phyloP scores from a whole-genome alignment of 2,888 invertebrate genomes.

The Mesochorus sp. region DNA sequence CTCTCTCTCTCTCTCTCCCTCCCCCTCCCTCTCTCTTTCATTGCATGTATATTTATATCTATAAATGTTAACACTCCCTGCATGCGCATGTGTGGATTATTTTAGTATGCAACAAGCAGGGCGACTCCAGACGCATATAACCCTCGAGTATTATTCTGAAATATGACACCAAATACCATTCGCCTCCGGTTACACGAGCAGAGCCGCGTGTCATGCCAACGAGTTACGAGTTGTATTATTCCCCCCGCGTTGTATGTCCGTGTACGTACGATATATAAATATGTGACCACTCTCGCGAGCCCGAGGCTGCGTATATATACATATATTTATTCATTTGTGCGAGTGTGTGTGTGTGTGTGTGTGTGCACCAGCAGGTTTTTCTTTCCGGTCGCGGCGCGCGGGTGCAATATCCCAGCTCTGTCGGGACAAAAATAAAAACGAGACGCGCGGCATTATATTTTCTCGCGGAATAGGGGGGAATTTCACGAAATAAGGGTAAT shows the following conservation, averaged over 20 bases:
- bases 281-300: not conserved
- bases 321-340: not conserved
- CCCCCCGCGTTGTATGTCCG: slow-evolving; percentile 39
- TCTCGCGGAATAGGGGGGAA: not conserved
- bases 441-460: slow-evolving; percentile 7
- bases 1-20: not conserved
- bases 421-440: slow-evolving; percentile 7
- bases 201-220: slow-evolving; percentile 67
- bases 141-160: slow-evolving; percentile 74
- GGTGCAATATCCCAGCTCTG: slow-evolving; percentile 51
- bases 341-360: too few relatives aligned
- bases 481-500: slow-evolving; percentile 21
- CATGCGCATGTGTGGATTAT: slow-evolving; percentile 43
- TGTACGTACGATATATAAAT: slow-evolving; percentile 26
- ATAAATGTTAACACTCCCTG: slow-evolving; percentile 10
- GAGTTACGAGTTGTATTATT: slow-evolving; percentile 68
- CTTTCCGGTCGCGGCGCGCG: slow-evolving; percentile 54
- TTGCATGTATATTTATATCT: not conserved
- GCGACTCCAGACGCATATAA: slow-evolving; percentile 67
- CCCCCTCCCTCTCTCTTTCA: not conserved
- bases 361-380: slow-evolving; percentile 30
- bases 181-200: slow-evolving; percentile 70
- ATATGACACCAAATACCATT: slow-evolving; percentile 76
- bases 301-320: slow-evolving; percentile 33
- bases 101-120: slow-evolving; percentile 67